A percentile compares a stretch with the other conserved stretches of the same genome.
Conservation (phyloP, 2,888 invertebrate species). For the Zonitis immaculata region DNA sequence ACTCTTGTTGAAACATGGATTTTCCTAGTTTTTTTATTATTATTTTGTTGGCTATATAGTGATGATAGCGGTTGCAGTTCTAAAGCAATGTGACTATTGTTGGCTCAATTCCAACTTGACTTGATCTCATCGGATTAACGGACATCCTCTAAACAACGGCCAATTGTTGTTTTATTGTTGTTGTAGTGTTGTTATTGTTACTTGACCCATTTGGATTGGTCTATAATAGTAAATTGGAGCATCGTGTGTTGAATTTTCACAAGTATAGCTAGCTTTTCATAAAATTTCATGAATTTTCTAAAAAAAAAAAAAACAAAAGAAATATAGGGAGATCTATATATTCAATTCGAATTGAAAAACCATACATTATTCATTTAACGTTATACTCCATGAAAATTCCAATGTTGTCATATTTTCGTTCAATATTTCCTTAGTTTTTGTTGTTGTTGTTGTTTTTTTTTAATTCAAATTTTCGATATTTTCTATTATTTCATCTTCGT, state of each 20-base stretch:
- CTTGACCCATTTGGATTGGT: conserved; percentile 1
- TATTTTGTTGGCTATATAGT: no score
- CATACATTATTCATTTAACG: background rate
- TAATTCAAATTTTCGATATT: background rate
- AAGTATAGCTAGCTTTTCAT: conserved; percentile 15
- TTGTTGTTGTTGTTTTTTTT: no score
- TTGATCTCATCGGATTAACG: conserved; percentile 20
- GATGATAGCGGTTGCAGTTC: background rate
- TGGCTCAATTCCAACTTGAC: conserved; percentile 21
- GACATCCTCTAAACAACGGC: conserved; percentile 12
- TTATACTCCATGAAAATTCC: background rate
- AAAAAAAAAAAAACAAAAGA: background rate
- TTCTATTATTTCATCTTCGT: background rate
- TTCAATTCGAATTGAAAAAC: background rate
- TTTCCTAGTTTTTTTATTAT: background rate
- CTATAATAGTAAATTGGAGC: conserved; percentile 20
- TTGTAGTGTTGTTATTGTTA: background rate
- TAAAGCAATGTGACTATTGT: conserved; percentile 8
- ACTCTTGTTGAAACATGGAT: background rate
- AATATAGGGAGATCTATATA: background rate
- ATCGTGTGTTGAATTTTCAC: conserved; percentile 14
- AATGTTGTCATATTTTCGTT: background rate
- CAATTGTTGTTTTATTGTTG: background rate
- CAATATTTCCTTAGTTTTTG: background rate
- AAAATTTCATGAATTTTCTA: background rate